A percentile compares a stretch with the other conserved stretches of the same genome.
These are phyloP conservation scores for Pteruthius melanotis DNA, from an alignment of 2,113 vertebrate species.

Conservation along the genomic window DNA sequence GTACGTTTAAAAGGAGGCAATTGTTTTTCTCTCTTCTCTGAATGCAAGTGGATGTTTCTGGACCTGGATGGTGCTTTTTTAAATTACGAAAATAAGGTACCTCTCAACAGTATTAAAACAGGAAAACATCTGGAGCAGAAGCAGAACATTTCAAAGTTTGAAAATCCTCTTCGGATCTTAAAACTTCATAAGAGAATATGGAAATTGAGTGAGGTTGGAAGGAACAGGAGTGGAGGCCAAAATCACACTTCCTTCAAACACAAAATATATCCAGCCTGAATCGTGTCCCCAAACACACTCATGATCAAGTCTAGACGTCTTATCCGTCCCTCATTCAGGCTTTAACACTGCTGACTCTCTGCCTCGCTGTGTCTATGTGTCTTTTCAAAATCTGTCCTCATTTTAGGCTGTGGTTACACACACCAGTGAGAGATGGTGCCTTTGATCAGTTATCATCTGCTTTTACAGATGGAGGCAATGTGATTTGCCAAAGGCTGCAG, in stretches of 20 bases:
- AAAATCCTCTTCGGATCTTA: neutral
- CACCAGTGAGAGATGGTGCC: neutral
- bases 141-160: neutral
- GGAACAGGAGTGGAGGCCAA: neutral
- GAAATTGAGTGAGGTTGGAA: neutral
- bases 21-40: neutral
- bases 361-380: neutral
- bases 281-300: neutral
- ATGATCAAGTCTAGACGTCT: neutral
- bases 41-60: neutral
- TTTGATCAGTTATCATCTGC: constrained; percentile 52
- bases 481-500: constrained; percentile 19
- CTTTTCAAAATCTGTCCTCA: constrained; percentile 3
- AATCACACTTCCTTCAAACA: neutral
- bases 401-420: neutral
- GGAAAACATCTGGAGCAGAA: neutral
- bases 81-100: neutral
- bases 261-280: neutral
- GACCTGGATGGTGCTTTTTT: neutral
- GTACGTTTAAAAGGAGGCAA: neutral
- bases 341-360: neutral
- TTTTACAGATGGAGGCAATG: constrained; percentile 36
- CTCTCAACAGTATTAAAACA: neutral
- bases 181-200: neutral
- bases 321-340: neutral